A percentile compares a stretch with the other conserved stretches of the same genome.
These are phyloP conservation scores for Trachymyrmex cornetzi DNA, from an alignment of 1,140 invertebrate species.

Conservation along the genomic window DNA sequence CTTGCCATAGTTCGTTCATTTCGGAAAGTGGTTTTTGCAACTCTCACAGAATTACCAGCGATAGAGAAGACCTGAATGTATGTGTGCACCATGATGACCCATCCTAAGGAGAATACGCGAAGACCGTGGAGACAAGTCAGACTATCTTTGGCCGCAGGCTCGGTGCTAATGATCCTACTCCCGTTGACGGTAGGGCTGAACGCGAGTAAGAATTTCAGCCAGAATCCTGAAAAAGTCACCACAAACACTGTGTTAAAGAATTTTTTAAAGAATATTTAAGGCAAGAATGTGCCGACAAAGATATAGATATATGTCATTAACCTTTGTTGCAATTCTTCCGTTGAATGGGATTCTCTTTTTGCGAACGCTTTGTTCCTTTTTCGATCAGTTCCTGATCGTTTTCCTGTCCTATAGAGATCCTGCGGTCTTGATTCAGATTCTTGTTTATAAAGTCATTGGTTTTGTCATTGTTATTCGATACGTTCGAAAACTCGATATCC, in stretches of 20 bases:
- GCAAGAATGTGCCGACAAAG: neutral
- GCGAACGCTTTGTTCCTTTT: constrained; percentile 74
- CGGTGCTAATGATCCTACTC: constrained; percentile 88
- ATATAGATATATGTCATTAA: neutral
- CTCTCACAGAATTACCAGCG: constrained; percentile 87
- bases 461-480: constrained; percentile 84
- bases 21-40: constrained; percentile 3
- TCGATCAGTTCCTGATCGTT: constrained; percentile 83
- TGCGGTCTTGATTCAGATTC: constrained; percentile 79
- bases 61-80: constrained; percentile 93
- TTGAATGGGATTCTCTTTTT: constrained; percentile 53
- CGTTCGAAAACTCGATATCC: constrained; percentile 80
- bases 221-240: constrained; percentile 84
- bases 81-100: constrained; percentile 97
- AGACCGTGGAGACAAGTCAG: constrained; percentile 94
- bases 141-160: constrained; percentile 88
- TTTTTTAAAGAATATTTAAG: neutral
- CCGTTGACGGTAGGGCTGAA: constrained; percentile 89
- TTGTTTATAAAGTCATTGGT: constrained; percentile 81
- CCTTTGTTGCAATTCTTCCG: constrained; percentile 48
- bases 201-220: constrained; percentile 88
- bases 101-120: constrained; percentile 93
- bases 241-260: neutral
- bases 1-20: neutral
- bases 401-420: constrained; percentile 77